phyloP scores from a whole-genome alignment of 1,140 invertebrate species.

The Drosophila ananassae region DNA sequence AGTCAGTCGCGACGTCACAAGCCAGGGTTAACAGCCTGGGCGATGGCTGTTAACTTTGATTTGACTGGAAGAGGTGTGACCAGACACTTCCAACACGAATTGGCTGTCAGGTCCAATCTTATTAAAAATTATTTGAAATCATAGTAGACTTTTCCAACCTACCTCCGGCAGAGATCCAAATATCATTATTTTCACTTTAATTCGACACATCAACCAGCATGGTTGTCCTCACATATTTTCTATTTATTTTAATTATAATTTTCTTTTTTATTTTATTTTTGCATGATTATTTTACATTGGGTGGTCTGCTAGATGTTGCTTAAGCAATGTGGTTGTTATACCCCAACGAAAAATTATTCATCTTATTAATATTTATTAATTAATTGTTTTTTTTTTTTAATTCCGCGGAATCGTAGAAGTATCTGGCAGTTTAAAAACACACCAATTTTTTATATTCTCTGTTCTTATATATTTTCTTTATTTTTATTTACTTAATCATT shows the following conservation, averaged over 20 bases:
- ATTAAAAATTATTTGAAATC: background rate
- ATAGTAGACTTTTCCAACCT: background rate
- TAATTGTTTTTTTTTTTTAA: too few species aligned
- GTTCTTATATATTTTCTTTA: background rate
- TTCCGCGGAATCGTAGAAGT: too few species aligned
- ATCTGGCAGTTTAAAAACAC: too few species aligned
- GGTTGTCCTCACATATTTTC: background rate
- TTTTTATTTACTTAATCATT: background rate
- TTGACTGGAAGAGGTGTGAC: constrained; percentile 3
- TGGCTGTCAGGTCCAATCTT: background rate
- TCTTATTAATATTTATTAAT: background rate
- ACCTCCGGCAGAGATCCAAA: background rate
- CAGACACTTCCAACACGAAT: constrained; percentile 8
- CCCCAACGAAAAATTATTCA: background rate
- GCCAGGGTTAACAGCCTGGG: constrained; percentile 33
- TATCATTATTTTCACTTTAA: background rate
- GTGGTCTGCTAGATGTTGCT: background rate
- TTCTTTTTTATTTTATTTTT: background rate
- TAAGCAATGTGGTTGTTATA: background rate
- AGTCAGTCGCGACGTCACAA: constrained; percentile 47
- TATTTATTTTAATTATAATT: background rate
- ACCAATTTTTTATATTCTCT: too few species aligned
- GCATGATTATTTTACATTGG: background rate
- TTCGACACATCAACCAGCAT: background rate
- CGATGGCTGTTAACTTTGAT: constrained; percentile 55